Evolutionary conservation across 2,888 invertebrate species (phyloP).

Genomic region (Aplocera efformata): DNA sequence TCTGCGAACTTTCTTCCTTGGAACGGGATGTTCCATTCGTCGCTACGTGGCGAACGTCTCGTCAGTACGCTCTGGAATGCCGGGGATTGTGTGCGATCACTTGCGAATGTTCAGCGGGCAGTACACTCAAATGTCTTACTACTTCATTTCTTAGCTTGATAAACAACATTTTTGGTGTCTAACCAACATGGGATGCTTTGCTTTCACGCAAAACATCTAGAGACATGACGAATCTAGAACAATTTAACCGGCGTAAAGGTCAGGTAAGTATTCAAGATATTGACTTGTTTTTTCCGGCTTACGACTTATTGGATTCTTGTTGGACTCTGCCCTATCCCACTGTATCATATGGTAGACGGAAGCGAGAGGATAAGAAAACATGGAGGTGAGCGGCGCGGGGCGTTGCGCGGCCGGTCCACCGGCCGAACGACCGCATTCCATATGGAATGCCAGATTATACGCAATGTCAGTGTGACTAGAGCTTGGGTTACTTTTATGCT

Average conservation of each 20-base stretch:
- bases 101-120: slow-evolving; percentile 28
- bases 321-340: slow-evolving; percentile 65
- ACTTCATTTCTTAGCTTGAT: no score
- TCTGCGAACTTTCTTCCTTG: slow-evolving; percentile 43
- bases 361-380: slow-evolving; percentile 70
- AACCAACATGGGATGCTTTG: no score
- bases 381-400: slow-evolving; percentile 66
- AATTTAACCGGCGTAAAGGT: slow-evolving; percentile 1
- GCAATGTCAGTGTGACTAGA: slow-evolving; percentile 75
- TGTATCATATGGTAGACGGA: slow-evolving; percentile 72
- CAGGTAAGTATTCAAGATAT: slow-evolving; percentile 1
- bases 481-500: slow-evolving; percentile 43
- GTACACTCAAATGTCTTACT: background rate
- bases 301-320: slow-evolving; percentile 54
- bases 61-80: slow-evolving; percentile 55
- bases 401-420: slow-evolving; percentile 58
- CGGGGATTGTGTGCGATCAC: slow-evolving; percentile 36
- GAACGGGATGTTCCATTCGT: slow-evolving; percentile 47
- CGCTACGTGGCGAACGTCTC: slow-evolving; percentile 68
- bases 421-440: slow-evolving; percentile 77
- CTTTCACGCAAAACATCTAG: background rate
- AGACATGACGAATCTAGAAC: background rate
- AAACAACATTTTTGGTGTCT: no score
- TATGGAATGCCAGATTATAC: slow-evolving; percentile 75
- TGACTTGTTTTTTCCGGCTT: no score